phyloP scores from a whole-genome alignment of 1,140 invertebrate species.

The Plutomurus gul region DNA sequence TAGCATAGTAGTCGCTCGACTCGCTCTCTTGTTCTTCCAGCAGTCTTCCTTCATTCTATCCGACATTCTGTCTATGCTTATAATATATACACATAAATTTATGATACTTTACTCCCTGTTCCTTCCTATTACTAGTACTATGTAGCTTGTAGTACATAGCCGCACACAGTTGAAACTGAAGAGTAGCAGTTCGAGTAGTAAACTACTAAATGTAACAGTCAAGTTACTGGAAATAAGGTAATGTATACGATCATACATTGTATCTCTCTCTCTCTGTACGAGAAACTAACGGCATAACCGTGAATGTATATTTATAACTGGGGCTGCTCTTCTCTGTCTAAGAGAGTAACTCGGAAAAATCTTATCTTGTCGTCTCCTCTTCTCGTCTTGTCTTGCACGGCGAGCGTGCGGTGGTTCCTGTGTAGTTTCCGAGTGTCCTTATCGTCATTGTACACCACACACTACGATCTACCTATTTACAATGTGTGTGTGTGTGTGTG shows the following conservation, averaged over 20 bases:
- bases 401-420: background rate
- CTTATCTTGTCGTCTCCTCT: too few species aligned
- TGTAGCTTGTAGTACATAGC: background rate
- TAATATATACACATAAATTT: conserved; percentile 13
- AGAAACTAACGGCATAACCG: background rate
- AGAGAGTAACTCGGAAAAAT: too few species aligned
- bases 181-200: too few species aligned
- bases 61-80: background rate
- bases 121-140: too few species aligned
- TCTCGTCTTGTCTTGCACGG: background rate
- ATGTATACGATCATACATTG: background rate
- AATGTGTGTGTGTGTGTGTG: too few species aligned
- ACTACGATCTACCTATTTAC: background rate
- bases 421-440: background rate
- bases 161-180: background rate
- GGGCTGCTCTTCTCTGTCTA: background rate
- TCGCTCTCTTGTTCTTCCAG: background rate
- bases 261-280: background rate
- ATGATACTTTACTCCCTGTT: too few species aligned
- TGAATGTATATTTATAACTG: conserved; percentile 23
- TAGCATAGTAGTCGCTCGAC: too few species aligned
- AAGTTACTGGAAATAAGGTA: background rate
- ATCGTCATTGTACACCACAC: background rate
- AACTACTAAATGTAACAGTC: background rate
- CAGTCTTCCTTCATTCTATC: background rate